A percentile compares a stretch with the other conserved stretches of the same genome.
phyloP scores from a whole-genome alignment of 1,140 invertebrate species.

The Drosophila kanapiae region DNA sequence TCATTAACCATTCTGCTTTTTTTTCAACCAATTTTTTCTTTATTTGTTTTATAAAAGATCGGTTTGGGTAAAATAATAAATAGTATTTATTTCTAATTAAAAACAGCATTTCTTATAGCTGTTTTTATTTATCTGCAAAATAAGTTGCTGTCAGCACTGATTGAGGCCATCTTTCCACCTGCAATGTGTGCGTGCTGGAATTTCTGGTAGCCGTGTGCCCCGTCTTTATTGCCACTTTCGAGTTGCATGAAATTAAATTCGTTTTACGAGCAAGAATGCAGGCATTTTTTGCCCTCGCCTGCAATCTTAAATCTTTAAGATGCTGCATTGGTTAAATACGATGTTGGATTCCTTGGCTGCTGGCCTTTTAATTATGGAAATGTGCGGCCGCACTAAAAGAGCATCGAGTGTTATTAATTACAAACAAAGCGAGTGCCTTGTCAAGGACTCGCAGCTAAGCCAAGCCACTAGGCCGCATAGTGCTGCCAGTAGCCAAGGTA shows the following conservation, averaged over 20 bases:
- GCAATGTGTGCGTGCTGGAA: constrained; percentile 65
- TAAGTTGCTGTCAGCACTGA: constrained; percentile 3
- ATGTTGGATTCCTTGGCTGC: neutral
- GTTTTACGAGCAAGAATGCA: constrained; percentile 75
- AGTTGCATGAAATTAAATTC: constrained; percentile 79
- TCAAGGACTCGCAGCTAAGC: constrained; percentile 54
- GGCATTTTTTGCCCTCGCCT: constrained; percentile 17
- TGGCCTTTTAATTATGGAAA: constrained; percentile 78
- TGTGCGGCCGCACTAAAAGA: constrained; percentile 55
- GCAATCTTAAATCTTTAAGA: constrained; percentile 67
- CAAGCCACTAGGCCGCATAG: constrained; percentile 48
- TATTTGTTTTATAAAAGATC: too few species aligned
- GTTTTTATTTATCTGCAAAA: constrained; percentile 2
- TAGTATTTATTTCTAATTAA: too few species aligned
- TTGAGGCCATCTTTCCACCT: constrained; percentile 24
- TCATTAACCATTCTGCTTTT: too few species aligned
- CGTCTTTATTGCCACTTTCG: constrained; percentile 78
- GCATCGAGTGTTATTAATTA: constrained; percentile 75
- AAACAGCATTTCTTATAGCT: too few species aligned
- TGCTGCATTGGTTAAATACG: neutral
- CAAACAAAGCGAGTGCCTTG: constrained; percentile 46
- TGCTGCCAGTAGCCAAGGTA: neutral
- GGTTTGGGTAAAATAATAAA: too few species aligned
- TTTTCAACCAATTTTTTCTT: too few species aligned
- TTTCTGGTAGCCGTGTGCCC: constrained; percentile 37